Conservation (phyloP, 2,797 vertebrate species). For the Trematomus bernacchii region DNA sequence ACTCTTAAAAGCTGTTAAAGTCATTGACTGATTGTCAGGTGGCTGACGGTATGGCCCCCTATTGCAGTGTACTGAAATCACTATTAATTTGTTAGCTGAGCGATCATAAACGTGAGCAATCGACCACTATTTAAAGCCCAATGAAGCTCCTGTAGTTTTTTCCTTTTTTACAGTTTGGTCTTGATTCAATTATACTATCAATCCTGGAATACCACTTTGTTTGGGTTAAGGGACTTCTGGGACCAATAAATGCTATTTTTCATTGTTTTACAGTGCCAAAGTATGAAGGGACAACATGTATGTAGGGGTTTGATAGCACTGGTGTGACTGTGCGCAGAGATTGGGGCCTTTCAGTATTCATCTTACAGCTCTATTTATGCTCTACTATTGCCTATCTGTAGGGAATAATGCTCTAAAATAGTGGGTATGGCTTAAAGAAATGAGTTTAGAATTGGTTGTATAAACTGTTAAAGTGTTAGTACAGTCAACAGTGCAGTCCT, state of each 20-base stretch:
- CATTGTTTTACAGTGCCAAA: conserved; percentile 10
- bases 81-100: conserved; percentile 36
- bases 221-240: not conserved
- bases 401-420: conserved; percentile 1
- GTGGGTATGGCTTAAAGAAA: not conserved
- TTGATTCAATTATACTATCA: conserved; percentile 25
- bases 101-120: conserved; percentile 39
- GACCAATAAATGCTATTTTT: conserved; percentile 15
- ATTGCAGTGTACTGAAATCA: conserved; percentile 31
- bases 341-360: not conserved
- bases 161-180: conserved; percentile 1
- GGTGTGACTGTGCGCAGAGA: not conserved
- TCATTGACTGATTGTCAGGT: conserved; percentile 62
- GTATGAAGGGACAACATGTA: not conserved
- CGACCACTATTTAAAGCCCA: conserved; percentile 42
- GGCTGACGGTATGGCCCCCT: conserved; percentile 43
- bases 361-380: not conserved
- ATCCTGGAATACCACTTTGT: conserved; percentile 3
- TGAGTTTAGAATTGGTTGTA: not conserved
- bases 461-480: not conserved
- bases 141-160: conserved; percentile 25
- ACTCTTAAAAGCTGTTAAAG: conserved; percentile 56
- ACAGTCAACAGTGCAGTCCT: not conserved
- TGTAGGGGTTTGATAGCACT: conserved; percentile 19
- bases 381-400: not conserved